Evolutionary conservation across 2,888 invertebrate genomes (phyloP), one percentile per base, ranked within the genome.

Genomic region (Orgyia antiqua): DNA sequence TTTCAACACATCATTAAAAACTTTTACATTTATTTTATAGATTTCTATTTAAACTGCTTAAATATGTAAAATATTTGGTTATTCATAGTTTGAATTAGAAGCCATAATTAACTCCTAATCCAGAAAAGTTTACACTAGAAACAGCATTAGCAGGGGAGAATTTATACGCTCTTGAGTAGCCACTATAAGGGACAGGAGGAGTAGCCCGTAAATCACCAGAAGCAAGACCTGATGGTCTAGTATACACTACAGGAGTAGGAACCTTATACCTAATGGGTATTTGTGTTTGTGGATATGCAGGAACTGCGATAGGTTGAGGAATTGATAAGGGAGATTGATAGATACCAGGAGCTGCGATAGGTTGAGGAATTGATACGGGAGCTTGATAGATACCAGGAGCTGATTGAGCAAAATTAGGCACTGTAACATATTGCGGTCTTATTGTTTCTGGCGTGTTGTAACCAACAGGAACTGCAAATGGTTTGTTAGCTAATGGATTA

Each of bases 61-160:
- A n/a, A n/a, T n/a, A n/a, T n/a, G n/a, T n/a, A n/a, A n/a, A n/a
- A n/a, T n/a, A n/a, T n/a, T n/a, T n/a, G n/a, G n/a, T n/a, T n/a
- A n/a, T n/a, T n/a, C n/a, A n/a, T n/a, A n/a, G n/a, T n/a, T n/a
- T n/a, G n/a, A 15, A 15, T 60, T 49, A 73, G 57, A 63, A 75
- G 36, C 58, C 66, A 37, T 71, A 68, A 25, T 42, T 49, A 2
- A 61, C 58, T 24, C 67, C 90, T 26, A 88, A 78, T 31, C 89
- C 90, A 32, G 86, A 83, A 68, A 89, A 91, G 44, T 78, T 78
- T 44, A 87, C 87, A 58, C 87, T 88, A 39, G 90, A 88, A 10
- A 89, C 89, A 3, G 45, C 39, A 7, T 51, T 38, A 10, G 60
- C 47, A 3, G 60, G 55, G 5, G 59, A 53, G 31, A 47, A 58